Conservation (phyloP, 2,113 vertebrate species). For the Mionectes macconnelli region DNA sequence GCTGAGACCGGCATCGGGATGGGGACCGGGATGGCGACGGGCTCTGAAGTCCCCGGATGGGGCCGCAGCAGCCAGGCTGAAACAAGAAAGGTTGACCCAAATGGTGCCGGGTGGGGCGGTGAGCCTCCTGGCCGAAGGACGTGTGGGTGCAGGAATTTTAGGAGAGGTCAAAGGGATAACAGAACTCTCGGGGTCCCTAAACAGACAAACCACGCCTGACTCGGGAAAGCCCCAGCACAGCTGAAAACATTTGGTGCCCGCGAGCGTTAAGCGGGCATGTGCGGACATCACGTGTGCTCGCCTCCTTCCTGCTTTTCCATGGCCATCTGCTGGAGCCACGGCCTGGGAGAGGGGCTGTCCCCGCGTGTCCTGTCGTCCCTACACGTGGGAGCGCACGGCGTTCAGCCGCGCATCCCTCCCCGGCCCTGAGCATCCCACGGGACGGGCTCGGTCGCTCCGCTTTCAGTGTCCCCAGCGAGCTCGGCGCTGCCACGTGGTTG, state of each 20-base stretch:
- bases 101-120: too few relatives aligned
- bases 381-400: accelerated
- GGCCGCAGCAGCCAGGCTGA: background rate
- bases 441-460: background rate
- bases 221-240: background rate
- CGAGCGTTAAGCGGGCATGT: background rate
- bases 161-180: background rate
- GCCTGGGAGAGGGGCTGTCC: background rate
- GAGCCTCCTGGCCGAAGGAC: background rate
- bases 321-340: background rate
- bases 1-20: accelerated
- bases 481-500: background rate
- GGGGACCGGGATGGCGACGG: background rate
- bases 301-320: background rate
- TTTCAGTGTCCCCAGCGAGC: background rate
- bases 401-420: background rate
- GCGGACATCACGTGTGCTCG: background rate
- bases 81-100: background rate
- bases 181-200: background rate
- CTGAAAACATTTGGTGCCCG: background rate
- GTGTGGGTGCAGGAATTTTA: background rate
- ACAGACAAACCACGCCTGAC: background rate
- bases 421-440: background rate
- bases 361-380: too few relatives aligned
- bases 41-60: background rate